Evolutionary conservation across 2,113 vertebrate genomes (phyloP), one percentile per base, ranked within the genome.

Genomic region (Pseudorasbora parva): DNA sequence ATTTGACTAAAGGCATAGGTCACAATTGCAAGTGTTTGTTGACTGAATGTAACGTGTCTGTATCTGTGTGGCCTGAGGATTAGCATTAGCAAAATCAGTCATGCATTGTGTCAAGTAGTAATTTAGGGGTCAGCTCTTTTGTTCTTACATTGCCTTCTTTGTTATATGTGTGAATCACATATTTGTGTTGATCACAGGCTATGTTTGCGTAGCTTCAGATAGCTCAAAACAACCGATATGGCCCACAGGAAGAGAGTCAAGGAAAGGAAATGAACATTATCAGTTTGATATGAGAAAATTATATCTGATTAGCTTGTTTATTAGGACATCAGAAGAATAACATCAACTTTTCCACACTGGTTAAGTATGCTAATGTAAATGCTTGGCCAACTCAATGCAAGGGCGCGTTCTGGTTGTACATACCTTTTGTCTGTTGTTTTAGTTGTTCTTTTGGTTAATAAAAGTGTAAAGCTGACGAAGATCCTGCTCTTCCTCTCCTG

Each of bases 231-330:
- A 19, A 76, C 54, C 14, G 4, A 19, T 17, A 21, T 11, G 1
- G 56, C 59, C 17, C 66, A 77, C 51, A 71, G 23, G 60, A 81
- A 80, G 49, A n/a, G 19, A 43, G 59, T 60, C 23, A 43, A 23
- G 25, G 21, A 45, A 23, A 49, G 75, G 82, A 83, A 86, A 80
- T 56, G 19, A 49, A 62, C 47, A 33, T 86, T 23, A 74, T 80
- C 62, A 57, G 15, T 59, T 23, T 74, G 66, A 57, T 76, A 74
- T 51, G 43, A 62, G 57, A 47, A 86, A 66, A 57, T 59, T 43
- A 9, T 11, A 12, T 30, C 10, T 30, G 25, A 71, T 78, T 37
- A 10, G 1, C 47, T 54, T 68, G 54, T 78, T 69, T 73, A 21
- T 74, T 51, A 3, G 4, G 7, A 74, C 17, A 19, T 74, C 71